Evolutionary conservation across 2,797 vertebrate species (phyloP).

Genomic region (Myotis vivesi): DNA sequence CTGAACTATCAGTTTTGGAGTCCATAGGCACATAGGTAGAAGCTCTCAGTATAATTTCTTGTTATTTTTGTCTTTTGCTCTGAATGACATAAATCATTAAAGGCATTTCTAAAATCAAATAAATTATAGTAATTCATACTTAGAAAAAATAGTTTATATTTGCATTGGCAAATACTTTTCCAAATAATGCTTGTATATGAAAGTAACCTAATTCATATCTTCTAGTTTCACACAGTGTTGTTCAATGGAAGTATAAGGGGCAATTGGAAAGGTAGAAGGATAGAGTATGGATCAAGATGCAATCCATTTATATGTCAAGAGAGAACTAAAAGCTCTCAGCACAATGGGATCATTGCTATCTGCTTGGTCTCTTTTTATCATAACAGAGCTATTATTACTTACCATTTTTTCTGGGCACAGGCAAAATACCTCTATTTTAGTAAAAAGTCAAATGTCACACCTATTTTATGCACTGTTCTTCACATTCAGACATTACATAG

Average conservation of each 20-base stretch:
- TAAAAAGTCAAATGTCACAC: neutral
- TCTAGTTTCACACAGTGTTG: neutral
- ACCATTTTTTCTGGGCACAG: neutral
- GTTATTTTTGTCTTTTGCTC: neutral
- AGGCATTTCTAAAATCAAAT: slow-evolving; percentile 29
- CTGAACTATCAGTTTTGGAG: neutral
- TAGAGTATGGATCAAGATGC: neutral
- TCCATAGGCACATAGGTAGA: neutral
- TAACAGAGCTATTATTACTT: slow-evolving; percentile 26
- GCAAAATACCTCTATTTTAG: neutral
- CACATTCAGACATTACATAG: neutral
- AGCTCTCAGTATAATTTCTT: neutral
- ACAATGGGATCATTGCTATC: neutral
- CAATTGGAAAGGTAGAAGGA: neutral
- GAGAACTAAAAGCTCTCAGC: neutral
- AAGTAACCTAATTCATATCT: neutral
- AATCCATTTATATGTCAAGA: neutral
- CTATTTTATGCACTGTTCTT: neutral
- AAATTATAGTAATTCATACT: slow-evolving; percentile 32
- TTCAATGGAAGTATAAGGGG: neutral
- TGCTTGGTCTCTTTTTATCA: slow-evolving; percentile 9
- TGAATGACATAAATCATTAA: slow-evolving; percentile 35
- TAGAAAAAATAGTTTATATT: slow-evolving; percentile 6
- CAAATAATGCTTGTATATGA: neutral
- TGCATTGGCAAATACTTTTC: neutral